Evolutionary conservation across 2,797 vertebrate genomes (phyloP).

Genomic region (Tragelaphus eurycerus): DNA sequence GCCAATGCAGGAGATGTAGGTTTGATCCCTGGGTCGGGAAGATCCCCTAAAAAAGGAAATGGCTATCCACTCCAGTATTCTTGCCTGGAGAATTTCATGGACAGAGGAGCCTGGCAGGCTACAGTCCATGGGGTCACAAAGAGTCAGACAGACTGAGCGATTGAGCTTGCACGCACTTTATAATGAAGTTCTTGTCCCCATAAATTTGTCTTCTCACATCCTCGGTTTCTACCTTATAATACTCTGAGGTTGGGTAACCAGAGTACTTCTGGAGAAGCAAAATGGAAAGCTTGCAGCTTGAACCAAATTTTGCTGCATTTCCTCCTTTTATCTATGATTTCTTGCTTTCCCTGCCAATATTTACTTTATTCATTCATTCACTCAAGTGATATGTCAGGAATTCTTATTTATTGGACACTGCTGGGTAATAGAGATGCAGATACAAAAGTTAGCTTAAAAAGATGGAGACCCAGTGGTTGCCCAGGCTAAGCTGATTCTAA

Average conservation of each 20-base stretch:
- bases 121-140: background rate
- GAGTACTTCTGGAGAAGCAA: background rate
- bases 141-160: background rate
- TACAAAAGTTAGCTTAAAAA: too few relatives aligned
- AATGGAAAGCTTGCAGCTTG: too few relatives aligned
- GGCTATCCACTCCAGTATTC: background rate
- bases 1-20: background rate
- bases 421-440: background rate
- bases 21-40: background rate
- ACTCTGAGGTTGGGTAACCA: background rate
- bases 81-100: background rate
- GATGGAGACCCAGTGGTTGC: rapidly evolving
- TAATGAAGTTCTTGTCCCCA: slow-evolving; percentile 29
- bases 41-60: background rate
- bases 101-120: background rate
- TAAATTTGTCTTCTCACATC: background rate
- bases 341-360: rapidly evolving
- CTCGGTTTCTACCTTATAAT: background rate
- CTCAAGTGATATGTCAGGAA: too few relatives aligned
- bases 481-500: rapidly evolving
- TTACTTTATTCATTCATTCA: too few relatives aligned
- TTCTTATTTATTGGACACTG: background rate
- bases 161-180: background rate
- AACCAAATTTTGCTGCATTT: rapidly evolving
- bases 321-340: too few relatives aligned